A percentile compares a stretch with the other conserved stretches of the same genome.
Evolutionary conservation across 2,797 vertebrate genomes (phyloP).

Genomic region (Paedocypris micromegethes): DNA sequence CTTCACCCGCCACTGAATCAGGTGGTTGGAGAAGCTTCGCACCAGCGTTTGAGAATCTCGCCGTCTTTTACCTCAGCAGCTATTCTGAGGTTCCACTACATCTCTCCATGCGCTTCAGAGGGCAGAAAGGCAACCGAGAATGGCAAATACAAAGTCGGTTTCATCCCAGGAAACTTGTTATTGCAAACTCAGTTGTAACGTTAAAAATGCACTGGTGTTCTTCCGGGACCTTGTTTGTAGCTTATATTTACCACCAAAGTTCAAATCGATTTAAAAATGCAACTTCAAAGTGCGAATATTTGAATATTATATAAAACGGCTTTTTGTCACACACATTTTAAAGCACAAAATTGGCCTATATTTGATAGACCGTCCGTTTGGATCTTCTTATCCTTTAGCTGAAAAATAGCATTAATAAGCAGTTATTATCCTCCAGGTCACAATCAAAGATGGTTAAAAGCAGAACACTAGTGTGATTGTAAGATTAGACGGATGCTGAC

Average conservation of each 20-base stretch:
- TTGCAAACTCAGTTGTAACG: slow-evolving; percentile 10
- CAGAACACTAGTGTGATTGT: neutral
- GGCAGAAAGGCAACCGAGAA: slow-evolving; percentile 17
- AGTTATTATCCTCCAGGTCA: slow-evolving; percentile 7
- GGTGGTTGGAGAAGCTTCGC: slow-evolving; percentile 14
- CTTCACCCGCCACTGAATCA: slow-evolving; percentile 2
- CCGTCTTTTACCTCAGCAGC: slow-evolving; percentile 12
- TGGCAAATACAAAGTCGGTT: slow-evolving; percentile 12
- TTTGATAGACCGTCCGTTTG: slow-evolving; percentile 19
- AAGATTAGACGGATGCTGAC: neutral
- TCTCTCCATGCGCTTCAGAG: slow-evolving; percentile 13
- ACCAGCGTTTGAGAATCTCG: neutral
- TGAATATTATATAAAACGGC: no score
- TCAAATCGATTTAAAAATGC: no score
- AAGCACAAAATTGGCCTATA: slow-evolving; percentile 13
- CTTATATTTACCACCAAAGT: no score
- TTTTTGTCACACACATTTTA: neutral
- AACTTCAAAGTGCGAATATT: no score
- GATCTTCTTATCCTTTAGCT: slow-evolving; percentile 21
- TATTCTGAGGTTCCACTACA: slow-evolving; percentile 28
- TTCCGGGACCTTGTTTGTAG: neutral
- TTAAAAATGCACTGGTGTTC: slow-evolving; percentile 2
- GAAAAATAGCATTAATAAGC: slow-evolving; percentile 17
- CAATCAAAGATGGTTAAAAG: neutral
- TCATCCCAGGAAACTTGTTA: slow-evolving; percentile 11